These are phyloP conservation scores for Melanchra persicariae DNA, from an alignment of 2,888 invertebrate species.

Conservation along the genomic window DNA sequence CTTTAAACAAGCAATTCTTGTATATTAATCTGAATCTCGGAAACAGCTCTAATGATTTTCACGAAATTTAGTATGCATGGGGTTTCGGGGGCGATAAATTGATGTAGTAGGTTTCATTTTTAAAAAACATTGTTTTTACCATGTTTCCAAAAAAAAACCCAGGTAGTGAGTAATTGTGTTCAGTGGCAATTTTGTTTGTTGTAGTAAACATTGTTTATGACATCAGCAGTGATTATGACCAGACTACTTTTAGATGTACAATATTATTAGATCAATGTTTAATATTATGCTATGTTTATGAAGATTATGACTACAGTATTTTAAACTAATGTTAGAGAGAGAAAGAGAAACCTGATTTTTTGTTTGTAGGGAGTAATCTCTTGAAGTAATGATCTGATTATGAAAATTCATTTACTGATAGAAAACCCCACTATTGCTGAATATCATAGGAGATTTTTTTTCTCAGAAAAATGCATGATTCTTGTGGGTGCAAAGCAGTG, in stretches of 20 bases:
- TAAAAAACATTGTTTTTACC: too few relatives aligned
- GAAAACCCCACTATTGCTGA: not conserved
- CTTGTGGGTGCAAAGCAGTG: not conserved
- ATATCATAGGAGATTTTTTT: not conserved
- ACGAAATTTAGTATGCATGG: too few relatives aligned
- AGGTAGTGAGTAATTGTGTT: constrained; percentile 15
- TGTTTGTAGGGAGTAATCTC: too few relatives aligned
- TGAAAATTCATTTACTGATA: not conserved
- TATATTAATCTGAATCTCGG: too few relatives aligned
- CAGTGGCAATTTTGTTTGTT: constrained; percentile 3
- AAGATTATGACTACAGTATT: not conserved
- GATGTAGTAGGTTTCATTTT: too few relatives aligned
- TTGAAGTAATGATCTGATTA: not conserved
- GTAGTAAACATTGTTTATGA: not conserved
- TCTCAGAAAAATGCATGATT: not conserved
- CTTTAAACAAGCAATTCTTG: too few relatives aligned
- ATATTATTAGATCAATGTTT: not conserved
- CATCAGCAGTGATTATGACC: not conserved
- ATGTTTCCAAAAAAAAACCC: too few relatives aligned
- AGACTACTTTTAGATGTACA: not conserved
- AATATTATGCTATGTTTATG: not conserved
- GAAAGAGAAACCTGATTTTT: too few relatives aligned
- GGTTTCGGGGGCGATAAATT: too few relatives aligned
- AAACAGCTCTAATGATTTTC: too few relatives aligned
- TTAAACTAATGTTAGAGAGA: not conserved